A percentile compares a stretch with the other conserved stretches of the same genome.
phyloP scores from a whole-genome alignment of 2,888 invertebrate genomes.

The Parapristionchus giblindavisi region DNA sequence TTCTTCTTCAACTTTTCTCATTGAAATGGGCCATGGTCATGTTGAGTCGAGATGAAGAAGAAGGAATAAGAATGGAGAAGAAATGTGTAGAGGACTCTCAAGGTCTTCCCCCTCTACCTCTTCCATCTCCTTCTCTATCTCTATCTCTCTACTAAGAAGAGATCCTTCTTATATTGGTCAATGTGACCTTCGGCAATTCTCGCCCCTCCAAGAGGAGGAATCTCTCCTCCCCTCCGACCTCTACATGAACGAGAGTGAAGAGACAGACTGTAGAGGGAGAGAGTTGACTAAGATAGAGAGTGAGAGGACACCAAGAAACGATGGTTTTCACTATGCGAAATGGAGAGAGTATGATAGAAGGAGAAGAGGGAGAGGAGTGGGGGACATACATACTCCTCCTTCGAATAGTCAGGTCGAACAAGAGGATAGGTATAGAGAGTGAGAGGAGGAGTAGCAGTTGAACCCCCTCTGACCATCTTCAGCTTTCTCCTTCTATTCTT shows the following conservation, averaged over 20 bases:
- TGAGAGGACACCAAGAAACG: not conserved
- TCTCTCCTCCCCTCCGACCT: conserved; percentile 28
- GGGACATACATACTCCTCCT: conserved; percentile 5
- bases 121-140: conserved; percentile 25
- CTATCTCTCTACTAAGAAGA: not conserved
- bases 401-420: not conserved
- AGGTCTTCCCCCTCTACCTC: not conserved
- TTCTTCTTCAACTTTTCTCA: not conserved
- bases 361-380: conserved; percentile 11
- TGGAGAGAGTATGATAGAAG: not conserved
- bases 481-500: not conserved
- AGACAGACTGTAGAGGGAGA: not conserved
- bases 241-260: not conserved
- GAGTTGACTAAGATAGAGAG: not conserved
- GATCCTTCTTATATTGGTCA: not conserved
- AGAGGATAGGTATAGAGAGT: conserved; percentile 7
- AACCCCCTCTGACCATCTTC: conserved; percentile 26
- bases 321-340: no score
- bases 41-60: conserved; percentile 34
- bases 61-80: not conserved
- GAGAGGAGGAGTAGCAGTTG: not conserved
- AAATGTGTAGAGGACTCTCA: no score
- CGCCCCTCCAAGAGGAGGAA: not conserved
- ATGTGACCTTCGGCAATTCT: conserved; percentile 19
- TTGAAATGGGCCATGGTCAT: conserved; percentile 35